phyloP scores from a whole-genome alignment of 2,797 vertebrate species.

The Cetoscarus ocellatus region DNA sequence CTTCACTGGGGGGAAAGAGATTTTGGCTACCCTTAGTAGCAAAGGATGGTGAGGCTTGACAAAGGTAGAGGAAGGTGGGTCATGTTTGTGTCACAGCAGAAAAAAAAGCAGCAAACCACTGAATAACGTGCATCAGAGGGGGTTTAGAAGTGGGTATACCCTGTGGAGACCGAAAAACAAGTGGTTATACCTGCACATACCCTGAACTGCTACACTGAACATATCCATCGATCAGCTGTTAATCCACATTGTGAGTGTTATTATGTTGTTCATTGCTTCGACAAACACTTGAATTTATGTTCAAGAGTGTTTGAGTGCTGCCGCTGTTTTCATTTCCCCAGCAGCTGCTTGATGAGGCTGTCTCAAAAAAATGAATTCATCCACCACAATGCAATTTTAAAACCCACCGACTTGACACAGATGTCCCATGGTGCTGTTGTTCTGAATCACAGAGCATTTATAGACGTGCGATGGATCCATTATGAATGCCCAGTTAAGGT shows the following conservation, averaged over 20 bases:
- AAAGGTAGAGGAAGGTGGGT: no score
- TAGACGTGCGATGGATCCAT: conserved; percentile 46
- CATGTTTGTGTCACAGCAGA: no score
- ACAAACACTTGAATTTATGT: conserved; percentile 1
- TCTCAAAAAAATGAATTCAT: conserved; percentile 52
- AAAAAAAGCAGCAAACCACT: no score
- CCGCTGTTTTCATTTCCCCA: conserved; percentile 53
- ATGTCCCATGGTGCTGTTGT: conserved; percentile 34
- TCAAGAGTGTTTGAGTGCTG: conserved; percentile 45
- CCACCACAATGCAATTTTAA: conserved; percentile 41
- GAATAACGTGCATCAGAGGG: no score
- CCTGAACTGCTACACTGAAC: no score
- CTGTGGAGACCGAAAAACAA: no score
- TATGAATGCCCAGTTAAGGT: conserved; percentile 47
- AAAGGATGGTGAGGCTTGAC: no score
- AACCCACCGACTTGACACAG: conserved; percentile 33
- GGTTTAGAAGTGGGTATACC: no score
- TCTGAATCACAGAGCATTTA: conserved; percentile 45
- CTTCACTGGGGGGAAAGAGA: no score
- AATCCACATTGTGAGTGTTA: not conserved
- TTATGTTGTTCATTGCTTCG: conserved; percentile 27
- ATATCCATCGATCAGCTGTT: no score
- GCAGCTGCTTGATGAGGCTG: conserved; percentile 54
- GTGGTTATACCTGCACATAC: no score
- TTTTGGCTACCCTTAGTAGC: no score